Conservation (phyloP, 2,888 invertebrate species). For the Mythimna pallens region DNA sequence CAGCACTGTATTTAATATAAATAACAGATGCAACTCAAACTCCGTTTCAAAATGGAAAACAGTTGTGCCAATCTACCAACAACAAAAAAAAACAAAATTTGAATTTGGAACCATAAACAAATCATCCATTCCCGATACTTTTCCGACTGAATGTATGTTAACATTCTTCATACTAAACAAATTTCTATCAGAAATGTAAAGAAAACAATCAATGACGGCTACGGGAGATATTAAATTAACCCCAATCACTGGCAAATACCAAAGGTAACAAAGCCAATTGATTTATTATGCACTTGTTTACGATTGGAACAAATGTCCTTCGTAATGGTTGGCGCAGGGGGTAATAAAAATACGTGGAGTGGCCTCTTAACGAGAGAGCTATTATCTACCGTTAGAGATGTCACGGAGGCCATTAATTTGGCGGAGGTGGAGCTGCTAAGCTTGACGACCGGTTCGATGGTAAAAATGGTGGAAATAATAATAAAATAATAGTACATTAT, state of each 20-base stretch:
- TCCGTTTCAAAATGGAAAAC: no score
- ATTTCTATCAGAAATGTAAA: background rate
- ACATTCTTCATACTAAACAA: no score
- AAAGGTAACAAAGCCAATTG: constrained; percentile 51
- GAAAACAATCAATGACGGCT: background rate
- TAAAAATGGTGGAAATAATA: background rate
- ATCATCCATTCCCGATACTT: no score
- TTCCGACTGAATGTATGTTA: no score
- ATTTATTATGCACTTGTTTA: constrained; percentile 62
- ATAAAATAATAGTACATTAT: background rate
- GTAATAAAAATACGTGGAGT: constrained; percentile 60
- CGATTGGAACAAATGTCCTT: constrained; percentile 48
- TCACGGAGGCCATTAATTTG: background rate
- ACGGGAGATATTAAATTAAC: constrained; percentile 38
- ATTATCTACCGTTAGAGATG: constrained; percentile 54
- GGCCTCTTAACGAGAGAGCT: constrained; percentile 52
- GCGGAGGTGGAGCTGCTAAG: background rate
- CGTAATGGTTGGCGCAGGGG: constrained; percentile 52
- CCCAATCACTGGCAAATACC: constrained; percentile 43
- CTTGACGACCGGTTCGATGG: background rate
- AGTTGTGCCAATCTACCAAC: no score
- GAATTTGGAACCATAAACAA: no score
- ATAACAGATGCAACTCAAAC: no score
- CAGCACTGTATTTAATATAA: no score
- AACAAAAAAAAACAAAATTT: no score